Conservation (phyloP, 2,113 vertebrate genomes). For the Rhinogobius similis region DNA sequence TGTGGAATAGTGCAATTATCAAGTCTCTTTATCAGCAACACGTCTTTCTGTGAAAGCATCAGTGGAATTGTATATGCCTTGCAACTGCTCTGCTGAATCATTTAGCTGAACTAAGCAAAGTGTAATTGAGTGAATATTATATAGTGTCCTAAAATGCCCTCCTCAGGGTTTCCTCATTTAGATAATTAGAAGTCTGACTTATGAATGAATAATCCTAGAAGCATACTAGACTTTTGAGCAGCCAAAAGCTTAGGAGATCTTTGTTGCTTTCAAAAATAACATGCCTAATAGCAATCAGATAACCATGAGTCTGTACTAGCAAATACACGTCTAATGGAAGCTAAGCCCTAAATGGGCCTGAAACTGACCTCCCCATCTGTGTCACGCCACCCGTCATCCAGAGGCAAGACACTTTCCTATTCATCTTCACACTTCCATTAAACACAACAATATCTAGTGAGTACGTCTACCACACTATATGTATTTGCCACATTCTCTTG, state of each 20-base stretch:
- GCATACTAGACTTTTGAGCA: neutral
- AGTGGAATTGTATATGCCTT: neutral
- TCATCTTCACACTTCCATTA: conserved; percentile 21
- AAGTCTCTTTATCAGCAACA: conserved; percentile 1
- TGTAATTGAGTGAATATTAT: neutral
- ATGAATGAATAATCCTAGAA: neutral
- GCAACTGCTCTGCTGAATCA: neutral
- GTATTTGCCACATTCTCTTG: conserved; percentile 17
- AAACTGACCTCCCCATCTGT: conserved; percentile 58
- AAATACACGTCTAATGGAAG: conserved; percentile 30
- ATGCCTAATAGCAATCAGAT: conserved; percentile 31
- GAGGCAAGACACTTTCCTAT: conserved; percentile 17
- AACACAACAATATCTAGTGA: conserved; percentile 9
- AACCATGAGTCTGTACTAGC: conserved; percentile 1
- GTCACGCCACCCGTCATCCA: conserved; percentile 31
- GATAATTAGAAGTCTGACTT: conserved; percentile 1
- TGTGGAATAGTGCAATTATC: neutral
- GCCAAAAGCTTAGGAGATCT: conserved; percentile 36
- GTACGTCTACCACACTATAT: neutral
- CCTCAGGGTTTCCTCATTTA: neutral
- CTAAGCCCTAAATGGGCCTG: conserved; percentile 59
- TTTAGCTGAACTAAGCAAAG: neutral
- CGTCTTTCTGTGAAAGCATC: conserved; percentile 2
- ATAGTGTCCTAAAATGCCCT: neutral
- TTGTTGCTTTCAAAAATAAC: conserved; percentile 28